These are phyloP conservation scores for Nycteola revayana DNA, from an alignment of 2,888 invertebrate genomes.

Conservation along the genomic window DNA sequence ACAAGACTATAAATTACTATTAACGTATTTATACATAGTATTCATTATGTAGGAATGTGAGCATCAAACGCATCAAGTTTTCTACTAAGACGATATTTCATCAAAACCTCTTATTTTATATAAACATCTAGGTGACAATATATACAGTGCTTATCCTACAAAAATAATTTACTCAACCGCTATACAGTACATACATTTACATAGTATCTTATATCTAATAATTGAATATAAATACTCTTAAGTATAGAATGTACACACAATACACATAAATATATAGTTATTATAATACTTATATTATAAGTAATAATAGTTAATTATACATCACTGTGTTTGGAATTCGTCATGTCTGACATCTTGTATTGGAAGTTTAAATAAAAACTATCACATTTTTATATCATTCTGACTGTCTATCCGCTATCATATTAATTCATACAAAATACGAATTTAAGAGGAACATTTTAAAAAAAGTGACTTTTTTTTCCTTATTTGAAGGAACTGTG, in stretches of 20 bases:
- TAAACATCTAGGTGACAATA: conserved; percentile 71
- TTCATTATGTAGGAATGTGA: conserved; percentile 36
- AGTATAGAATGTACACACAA: conserved; percentile 48
- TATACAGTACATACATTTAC: conserved; percentile 73
- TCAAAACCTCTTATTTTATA: conserved; percentile 57
- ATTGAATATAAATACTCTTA: conserved; percentile 67
- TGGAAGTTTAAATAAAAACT: not conserved
- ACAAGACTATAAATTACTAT: too few species aligned
- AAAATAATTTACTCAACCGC: conserved; percentile 79
- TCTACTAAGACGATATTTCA: conserved; percentile 56
- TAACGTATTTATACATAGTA: too few species aligned
- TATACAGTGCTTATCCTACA: conserved; percentile 78
- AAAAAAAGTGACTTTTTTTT: too few species aligned
- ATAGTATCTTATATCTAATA: conserved; percentile 43
- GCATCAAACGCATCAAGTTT: conserved; percentile 41
- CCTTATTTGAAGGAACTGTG: too few species aligned
- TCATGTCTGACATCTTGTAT: not conserved
- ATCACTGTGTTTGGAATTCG: conserved; percentile 33
- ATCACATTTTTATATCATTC: not conserved
- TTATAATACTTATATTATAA: conserved; percentile 11
- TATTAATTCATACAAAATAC: too few species aligned
- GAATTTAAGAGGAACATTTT: too few species aligned
- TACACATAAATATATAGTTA: conserved; percentile 14
- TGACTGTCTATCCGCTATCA: not conserved
- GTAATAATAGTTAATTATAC: conserved; percentile 17